Evolutionary conservation across 1,140 invertebrate species (phyloP).

Genomic region (Pseudoatta argentina): DNA sequence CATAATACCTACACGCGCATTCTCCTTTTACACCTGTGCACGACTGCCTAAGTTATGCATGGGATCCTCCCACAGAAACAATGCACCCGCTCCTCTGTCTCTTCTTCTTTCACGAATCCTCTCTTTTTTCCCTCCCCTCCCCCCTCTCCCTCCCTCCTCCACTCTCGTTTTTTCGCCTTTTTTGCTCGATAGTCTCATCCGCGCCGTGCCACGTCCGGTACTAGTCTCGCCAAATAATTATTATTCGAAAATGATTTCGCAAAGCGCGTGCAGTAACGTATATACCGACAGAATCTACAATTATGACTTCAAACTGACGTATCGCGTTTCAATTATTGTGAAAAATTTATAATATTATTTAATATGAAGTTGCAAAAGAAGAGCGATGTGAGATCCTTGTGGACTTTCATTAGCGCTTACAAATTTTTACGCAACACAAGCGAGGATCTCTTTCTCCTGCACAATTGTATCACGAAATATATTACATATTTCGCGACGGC

Average conservation of each 20-base stretch:
- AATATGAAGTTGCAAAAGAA: not conserved
- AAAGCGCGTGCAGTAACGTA: constrained; percentile 3
- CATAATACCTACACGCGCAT: constrained; percentile 79
- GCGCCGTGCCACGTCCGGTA: constrained; percentile 48
- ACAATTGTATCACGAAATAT: constrained; percentile 1
- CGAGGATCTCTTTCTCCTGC: not conserved
- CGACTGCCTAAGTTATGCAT: constrained; percentile 83
- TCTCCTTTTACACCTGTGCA: constrained; percentile 85
- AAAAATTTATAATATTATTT: not conserved
- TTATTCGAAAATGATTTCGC: constrained; percentile 53
- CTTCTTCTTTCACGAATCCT: constrained; percentile 27
- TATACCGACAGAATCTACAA: constrained; percentile 38
- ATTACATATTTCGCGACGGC: not conserved
- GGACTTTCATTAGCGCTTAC: not conserved
- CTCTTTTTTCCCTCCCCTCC: not conserved
- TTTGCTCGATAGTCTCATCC: constrained; percentile 50
- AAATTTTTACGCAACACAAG: not conserved
- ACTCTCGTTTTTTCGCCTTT: not conserved
- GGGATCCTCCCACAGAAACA: constrained; percentile 86
- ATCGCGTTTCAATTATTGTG: constrained; percentile 19
- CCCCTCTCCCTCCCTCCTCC: not conserved
- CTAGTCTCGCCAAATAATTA: constrained; percentile 54
- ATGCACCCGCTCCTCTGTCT: constrained; percentile 78
- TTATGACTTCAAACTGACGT: constrained; percentile 4
- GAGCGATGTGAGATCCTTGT: not conserved